These are phyloP conservation scores for Pyrocoelia pectoralis DNA, from an alignment of 2,888 invertebrate genomes.

Conservation along the genomic window DNA sequence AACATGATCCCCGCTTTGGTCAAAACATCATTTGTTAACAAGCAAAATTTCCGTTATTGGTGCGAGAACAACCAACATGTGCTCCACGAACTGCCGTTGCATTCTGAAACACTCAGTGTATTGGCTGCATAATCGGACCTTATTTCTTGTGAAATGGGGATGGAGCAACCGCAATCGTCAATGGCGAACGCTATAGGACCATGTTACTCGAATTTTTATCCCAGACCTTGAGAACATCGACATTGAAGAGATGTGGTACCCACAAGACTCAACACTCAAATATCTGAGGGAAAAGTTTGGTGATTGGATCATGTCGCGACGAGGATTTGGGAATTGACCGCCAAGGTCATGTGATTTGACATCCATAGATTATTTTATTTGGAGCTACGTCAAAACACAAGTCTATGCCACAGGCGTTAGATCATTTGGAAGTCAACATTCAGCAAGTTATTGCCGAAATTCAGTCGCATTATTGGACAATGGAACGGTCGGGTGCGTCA, in stretches of 20 bases:
- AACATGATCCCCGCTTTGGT: conserved; percentile 20
- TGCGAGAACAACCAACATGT: conserved; percentile 33
- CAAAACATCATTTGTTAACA: conserved; percentile 25
- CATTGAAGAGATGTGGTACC: too few relatives aligned
- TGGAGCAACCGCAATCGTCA: conserved; percentile 48
- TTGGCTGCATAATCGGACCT: conserved; percentile 38
- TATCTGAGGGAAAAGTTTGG: conserved; percentile 15
- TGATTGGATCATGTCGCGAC: conserved; percentile 20
- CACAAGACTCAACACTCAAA: not conserved
- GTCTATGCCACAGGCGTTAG: conserved; percentile 25
- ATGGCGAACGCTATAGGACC: conserved; percentile 46
- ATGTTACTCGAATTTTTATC: conserved; percentile 40
- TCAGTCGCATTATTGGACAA: not conserved
- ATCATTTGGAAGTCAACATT: too few relatives aligned
- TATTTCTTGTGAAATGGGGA: conserved; percentile 29
- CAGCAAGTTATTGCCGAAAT: conserved; percentile 17
- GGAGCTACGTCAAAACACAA: conserved; percentile 15
- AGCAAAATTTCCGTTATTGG: not conserved
- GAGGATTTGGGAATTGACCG: conserved; percentile 20
- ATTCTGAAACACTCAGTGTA: conserved; percentile 48
- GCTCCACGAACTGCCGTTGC: conserved; percentile 45
- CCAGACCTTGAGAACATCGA: conserved; percentile 34
- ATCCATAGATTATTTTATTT: conserved; percentile 22
- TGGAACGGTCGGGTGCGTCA: too few relatives aligned
- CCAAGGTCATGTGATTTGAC: conserved; percentile 1